Evolutionary conservation across 2,113 vertebrate species (phyloP).

Genomic region (Lepisosteus oculatus): DNA sequence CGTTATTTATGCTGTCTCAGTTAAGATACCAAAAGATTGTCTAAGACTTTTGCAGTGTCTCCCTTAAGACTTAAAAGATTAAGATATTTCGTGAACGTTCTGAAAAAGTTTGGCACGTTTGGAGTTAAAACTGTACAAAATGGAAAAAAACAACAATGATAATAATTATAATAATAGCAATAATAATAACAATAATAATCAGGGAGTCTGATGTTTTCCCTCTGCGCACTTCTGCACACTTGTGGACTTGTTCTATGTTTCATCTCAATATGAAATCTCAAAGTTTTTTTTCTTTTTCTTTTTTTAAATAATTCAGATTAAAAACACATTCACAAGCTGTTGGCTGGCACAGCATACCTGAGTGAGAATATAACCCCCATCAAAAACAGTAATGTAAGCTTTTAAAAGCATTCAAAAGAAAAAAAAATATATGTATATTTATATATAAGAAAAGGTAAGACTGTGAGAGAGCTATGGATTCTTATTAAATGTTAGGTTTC

Average conservation of each 20-base stretch:
- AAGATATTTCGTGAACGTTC: slow-evolving; percentile 78
- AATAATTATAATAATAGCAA: slow-evolving; percentile 55
- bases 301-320: slow-evolving; percentile 85
- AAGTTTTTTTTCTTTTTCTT: slow-evolving; percentile 61
- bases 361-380: slow-evolving; percentile 96
- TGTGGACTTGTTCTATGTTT: slow-evolving; percentile 67
- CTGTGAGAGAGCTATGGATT: slow-evolving; percentile 84
- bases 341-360: slow-evolving; percentile 99
- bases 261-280: slow-evolving; percentile 69
- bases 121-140: slow-evolving; percentile 68
- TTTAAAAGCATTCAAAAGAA: slow-evolving; percentile 85
- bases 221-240: slow-evolving; percentile 64
- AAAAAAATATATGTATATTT: slow-evolving; percentile 53
- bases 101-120: slow-evolving; percentile 90
- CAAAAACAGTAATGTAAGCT: slow-evolving; percentile 91
- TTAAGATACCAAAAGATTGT: slow-evolving; percentile 92
- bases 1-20: slow-evolving; percentile 59
- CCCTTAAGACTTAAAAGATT: slow-evolving; percentile 81
- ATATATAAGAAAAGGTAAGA: slow-evolving; percentile 76
- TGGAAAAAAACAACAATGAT: slow-evolving; percentile 56
- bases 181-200: slow-evolving; percentile 43
- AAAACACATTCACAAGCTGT: slow-evolving; percentile 99
- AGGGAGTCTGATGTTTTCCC: slow-evolving; percentile 44
- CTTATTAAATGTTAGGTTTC: slow-evolving; percentile 81
- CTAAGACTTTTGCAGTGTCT: slow-evolving; percentile 87